These are phyloP conservation scores for Trididemnum miniatum DNA, from an alignment of 23 tunicate species.

Conservation along the genomic window DNA sequence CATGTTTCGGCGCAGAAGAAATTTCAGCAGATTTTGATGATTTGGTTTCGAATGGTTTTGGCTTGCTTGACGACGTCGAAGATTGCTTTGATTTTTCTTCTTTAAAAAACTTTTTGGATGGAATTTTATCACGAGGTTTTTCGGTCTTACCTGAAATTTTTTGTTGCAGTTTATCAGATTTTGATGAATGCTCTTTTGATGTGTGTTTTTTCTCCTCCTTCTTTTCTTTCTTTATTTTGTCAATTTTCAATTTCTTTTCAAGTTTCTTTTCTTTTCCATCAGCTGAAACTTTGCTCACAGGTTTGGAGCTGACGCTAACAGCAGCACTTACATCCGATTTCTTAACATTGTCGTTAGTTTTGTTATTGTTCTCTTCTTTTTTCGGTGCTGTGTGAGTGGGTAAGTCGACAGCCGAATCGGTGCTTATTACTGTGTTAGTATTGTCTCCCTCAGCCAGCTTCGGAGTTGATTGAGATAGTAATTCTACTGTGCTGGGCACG, in stretches of 20 bases:
- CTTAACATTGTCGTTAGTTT: background rate
- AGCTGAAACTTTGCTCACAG: background rate
- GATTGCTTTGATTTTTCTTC: background rate
- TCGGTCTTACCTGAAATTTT: background rate
- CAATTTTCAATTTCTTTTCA: background rate
- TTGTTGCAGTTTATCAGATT: background rate
- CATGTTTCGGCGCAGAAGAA: background rate
- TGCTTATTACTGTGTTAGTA: no score
- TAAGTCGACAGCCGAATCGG: background rate
- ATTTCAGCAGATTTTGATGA: background rate
- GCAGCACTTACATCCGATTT: no score
- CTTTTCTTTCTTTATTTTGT: slow-evolving; percentile 9
- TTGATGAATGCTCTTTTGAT: background rate
- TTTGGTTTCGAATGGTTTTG: background rate
- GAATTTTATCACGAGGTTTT: background rate
- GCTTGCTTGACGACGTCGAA: background rate
- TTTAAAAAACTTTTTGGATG: background rate
- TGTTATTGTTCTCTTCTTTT: background rate
- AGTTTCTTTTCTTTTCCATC: slow-evolving; percentile 1
- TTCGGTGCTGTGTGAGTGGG: background rate
- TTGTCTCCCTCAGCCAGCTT: no score
- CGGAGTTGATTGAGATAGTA: no score
- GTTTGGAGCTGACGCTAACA: no score
- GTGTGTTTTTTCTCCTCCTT: background rate
- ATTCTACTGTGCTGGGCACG: no score